Evolutionary conservation across 2,797 vertebrate genomes (phyloP), one percentile per base, ranked within the genome.

Genomic region (Rhyacichthys aspro): DNA sequence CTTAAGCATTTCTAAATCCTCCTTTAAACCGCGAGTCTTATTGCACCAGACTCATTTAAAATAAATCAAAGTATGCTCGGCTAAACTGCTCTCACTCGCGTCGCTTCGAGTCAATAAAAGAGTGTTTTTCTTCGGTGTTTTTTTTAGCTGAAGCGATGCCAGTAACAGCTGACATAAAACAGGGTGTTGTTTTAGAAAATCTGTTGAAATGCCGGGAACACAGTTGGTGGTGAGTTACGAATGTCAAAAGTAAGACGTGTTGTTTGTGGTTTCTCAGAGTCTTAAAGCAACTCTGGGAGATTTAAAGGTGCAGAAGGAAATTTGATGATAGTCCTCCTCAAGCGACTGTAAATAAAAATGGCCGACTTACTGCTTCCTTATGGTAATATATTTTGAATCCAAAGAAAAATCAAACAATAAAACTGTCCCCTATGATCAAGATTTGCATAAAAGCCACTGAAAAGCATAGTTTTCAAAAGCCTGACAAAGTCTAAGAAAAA

Each of bases 81-180:
- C 23, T 70, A 54, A 47, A 54, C 33, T 23, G 15, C 19, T 34
- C 16, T 16, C 11, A 41, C 49, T 45, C 33, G 32, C 18, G 8
- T 11, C 39, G 50, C 38, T 67, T 11, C 17, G 0, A 38, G 14
- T 63, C 44, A 59, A 43, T 33, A 55, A 52, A 63, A 34, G 37
- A 15, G 18, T 9, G 12, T 39, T 57, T 53, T 62, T 43, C 43
- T 47, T 37, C 42, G 42, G n/a, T 5, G 52, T 60, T 32, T 44
- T 39, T 1, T 5, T 7, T 3, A 52, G 47, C 2, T 69, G 36
- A 33, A 62, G 36, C 0, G 1, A 32, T 32, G 11, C 32, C 41
- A 47, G 52, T 70, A 43, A 32, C 53, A 61, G 56, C 9, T 32
- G 60, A 70, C 37, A 67, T 33, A 64, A 50, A 63, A 36, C 33